Conservation (phyloP, 2,113 vertebrate species). For the Onychorhynchus coronatus region DNA sequence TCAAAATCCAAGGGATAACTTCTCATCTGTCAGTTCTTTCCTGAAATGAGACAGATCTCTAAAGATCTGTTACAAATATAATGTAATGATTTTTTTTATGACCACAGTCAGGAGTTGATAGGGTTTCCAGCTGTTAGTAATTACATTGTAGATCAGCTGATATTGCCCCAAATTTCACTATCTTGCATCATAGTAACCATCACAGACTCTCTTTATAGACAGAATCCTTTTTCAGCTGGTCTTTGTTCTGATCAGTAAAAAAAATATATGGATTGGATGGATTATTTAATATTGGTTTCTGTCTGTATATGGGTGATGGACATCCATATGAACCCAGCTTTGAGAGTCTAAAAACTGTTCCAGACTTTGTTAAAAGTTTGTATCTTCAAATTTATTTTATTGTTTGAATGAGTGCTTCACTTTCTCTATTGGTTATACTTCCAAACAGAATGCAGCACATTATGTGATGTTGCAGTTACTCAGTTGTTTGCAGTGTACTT, state of each 20-base stretch:
- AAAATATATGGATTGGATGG: background rate
- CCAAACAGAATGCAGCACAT: background rate
- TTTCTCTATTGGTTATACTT: background rate
- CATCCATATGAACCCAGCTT: background rate
- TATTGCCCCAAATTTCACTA: background rate
- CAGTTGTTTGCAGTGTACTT: background rate
- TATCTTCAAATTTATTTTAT: background rate
- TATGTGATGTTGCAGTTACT: background rate
- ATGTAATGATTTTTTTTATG: background rate
- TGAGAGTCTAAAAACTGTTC: background rate
- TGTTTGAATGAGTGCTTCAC: background rate
- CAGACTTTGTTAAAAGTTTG: background rate
- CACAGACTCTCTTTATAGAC: background rate
- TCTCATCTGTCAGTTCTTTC: background rate
- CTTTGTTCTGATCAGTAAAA: background rate
- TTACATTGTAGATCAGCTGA: background rate
- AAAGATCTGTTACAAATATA: background rate
- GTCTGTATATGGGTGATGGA: background rate
- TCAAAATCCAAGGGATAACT: background rate
- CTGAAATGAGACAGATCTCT: background rate
- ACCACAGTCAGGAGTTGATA: background rate
- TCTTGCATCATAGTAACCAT: background rate
- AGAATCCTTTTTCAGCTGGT: background rate
- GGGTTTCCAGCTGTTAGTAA: background rate
- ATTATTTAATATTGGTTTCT: background rate